Evolutionary conservation across 2,113 vertebrate genomes (phyloP).

Genomic region (Malurus cyaneus): DNA sequence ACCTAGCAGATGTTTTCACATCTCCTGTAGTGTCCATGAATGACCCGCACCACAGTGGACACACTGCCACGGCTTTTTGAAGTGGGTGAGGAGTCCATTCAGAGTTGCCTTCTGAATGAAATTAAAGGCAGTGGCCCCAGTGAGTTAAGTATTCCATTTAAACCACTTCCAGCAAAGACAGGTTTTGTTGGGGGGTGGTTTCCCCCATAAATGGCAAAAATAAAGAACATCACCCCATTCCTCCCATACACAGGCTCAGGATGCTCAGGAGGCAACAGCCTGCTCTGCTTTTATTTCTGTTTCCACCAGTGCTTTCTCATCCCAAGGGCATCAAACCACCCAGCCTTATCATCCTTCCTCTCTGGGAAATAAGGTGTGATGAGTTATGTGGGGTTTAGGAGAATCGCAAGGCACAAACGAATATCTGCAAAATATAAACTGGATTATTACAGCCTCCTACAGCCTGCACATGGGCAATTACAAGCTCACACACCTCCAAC

Average conservation of each 20-base stretch:
- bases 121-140: background rate
- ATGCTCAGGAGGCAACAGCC: background rate
- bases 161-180: background rate
- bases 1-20: slow-evolving; percentile 61
- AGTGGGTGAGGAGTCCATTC: slow-evolving; percentile 8
- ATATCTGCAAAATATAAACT: background rate
- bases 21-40: slow-evolving; percentile 48
- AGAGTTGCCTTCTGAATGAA: background rate
- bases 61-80: background rate
- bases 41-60: background rate
- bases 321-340: background rate
- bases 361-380: background rate
- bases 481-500: background rate
- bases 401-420: background rate
- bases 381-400: background rate
- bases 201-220: background rate
- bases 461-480: background rate
- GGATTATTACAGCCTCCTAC: background rate
- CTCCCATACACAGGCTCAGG: background rate
- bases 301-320: background rate
- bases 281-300: background rate
- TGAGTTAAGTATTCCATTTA: background rate
- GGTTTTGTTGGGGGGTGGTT: background rate
- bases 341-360: too few relatives aligned
- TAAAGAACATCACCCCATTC: background rate